Base-by-base conservation (phyloP, 1,140 invertebrate genomes). In the Solen grandis region DNA sequence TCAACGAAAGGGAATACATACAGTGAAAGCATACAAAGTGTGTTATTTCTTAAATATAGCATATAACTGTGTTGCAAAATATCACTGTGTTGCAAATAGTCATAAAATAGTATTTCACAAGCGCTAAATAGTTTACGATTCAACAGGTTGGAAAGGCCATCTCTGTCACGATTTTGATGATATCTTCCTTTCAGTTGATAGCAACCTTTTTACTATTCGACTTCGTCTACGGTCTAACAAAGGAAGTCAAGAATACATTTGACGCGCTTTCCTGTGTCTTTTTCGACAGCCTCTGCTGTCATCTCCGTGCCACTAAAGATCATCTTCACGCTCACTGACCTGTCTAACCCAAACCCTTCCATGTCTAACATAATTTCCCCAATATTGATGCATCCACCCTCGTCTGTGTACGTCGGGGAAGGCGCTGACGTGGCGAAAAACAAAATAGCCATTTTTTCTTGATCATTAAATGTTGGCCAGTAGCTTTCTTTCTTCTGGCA, bases 301-400 rank as follows among this genome's bases (percentile, higher is more conserved):
- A 75, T 41, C 52, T 83, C 82, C 35, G 76, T 83, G 25, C 63
- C 75, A 52, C 76, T 41, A 35, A 79, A 79, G 27, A 25, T 46
- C 50, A 79, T 75, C 3, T 35, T 54, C 4, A 75, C 63, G 0
- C 13, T 50, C 0, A 74, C 35, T 2, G 65, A 52, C 13, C 70
- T 29, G 38, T 74, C 38, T 31, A n/a, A 33, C 4, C 41, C 76
- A 14, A 62, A 65, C 8, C 69, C 76, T 31, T 57, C 52, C 22
- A 75, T 25, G 25, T 77, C 57, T 16, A 83, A 19, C 1, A 46
- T 35, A 10, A 83, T 22, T 27, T 27, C 27, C 4, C 76, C 70
- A 19, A 79, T 35, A 0, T 52, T 35, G 29, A 38, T 74, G 31
- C 76, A 83, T 33, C 8, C 4, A 14, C 59, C 16, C 13, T 83